Evolutionary conservation across 1,140 invertebrate genomes (phyloP).

Genomic region (Aphidius ervi): DNA sequence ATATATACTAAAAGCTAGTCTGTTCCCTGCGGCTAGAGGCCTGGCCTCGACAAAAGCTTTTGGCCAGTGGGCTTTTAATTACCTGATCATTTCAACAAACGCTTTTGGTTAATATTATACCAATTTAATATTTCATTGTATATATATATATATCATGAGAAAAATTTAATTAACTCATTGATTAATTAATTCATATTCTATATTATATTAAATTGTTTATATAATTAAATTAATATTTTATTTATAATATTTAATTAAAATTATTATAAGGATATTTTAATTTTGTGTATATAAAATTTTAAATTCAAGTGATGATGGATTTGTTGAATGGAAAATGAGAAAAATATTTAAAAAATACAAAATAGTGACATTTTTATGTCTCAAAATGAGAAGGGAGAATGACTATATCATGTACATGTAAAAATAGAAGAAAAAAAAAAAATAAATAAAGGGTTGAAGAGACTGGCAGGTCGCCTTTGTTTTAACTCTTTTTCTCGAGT

Average conservation of each 20-base stretch:
- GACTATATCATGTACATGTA: conserved; percentile 3
- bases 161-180: conserved; percentile 1
- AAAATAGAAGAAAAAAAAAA: conserved; percentile 13
- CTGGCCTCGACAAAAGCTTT: conserved; percentile 10
- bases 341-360: conserved; percentile 4
- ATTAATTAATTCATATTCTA: no score
- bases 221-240: no score
- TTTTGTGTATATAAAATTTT: no score
- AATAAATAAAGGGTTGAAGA: conserved; percentile 19
- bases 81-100: conserved; percentile 12
- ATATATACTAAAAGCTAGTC: conserved; percentile 8
- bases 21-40: conserved; percentile 5
- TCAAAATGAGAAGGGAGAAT: conserved; percentile 5
- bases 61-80: conserved; percentile 11
- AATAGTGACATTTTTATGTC: neutral
- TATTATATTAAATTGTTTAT: no score
- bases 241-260: no score
- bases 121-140: no score
- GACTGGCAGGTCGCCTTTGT: conserved; percentile 35
- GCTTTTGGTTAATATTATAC: no score
- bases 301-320: neutral
- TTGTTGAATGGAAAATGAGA: neutral
- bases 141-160: no score
- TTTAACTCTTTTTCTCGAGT: conserved; percentile 32
- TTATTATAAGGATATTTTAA: no score